phyloP scores from a whole-genome alignment of 2,113 vertebrate genomes.

The Aplodontia rufa region DNA sequence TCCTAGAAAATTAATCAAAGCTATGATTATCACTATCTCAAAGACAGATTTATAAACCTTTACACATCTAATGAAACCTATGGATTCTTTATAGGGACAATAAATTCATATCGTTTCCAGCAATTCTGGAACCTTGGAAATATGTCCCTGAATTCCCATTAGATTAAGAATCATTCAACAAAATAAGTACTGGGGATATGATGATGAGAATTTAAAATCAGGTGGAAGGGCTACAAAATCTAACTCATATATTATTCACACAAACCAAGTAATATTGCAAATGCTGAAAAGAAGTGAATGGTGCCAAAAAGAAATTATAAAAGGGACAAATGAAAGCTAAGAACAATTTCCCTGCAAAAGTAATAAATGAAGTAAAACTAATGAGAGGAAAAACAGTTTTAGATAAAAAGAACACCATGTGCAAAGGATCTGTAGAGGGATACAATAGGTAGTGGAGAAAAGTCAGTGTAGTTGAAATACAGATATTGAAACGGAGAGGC shows the following conservation, averaged over 20 bases:
- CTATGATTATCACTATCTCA: not conserved
- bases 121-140: not conserved
- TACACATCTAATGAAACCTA: not conserved
- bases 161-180: not conserved
- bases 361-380: not conserved
- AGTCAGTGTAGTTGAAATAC: not conserved
- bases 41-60: not conserved
- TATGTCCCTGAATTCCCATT: not conserved
- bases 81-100: not conserved
- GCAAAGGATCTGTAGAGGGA: not conserved
- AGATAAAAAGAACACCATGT: not conserved
- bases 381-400: not conserved
- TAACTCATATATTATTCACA: not conserved
- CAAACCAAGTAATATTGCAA: not conserved
- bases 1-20: not conserved
- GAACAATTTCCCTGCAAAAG: not conserved
- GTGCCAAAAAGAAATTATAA: not conserved
- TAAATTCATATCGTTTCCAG: not conserved
- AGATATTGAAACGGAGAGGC: not conserved
- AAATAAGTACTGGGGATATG: not conserved
- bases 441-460: not conserved
- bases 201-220: not conserved
- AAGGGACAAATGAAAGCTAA: not conserved
- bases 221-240: not conserved
- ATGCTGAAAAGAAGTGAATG: not conserved